Evolutionary conservation across 2,888 invertebrate species (phyloP), one percentile per base, ranked within the genome.

Genomic region (Nomada ferruginata): DNA sequence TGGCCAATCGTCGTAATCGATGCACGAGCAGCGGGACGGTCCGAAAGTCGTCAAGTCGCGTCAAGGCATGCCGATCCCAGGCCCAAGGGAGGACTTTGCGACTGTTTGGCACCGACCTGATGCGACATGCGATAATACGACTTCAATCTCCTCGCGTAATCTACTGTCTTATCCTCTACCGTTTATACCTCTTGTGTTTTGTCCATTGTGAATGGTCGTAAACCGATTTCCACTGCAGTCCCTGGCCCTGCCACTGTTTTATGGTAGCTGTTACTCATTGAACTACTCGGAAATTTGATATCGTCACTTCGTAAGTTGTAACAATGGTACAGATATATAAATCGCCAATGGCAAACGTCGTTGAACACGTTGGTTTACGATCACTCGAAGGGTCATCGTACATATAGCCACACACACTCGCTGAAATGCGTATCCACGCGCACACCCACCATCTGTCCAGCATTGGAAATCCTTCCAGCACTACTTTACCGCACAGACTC

Each of bases 21-120:
- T 87, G 86, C 89, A 84, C 89, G 84, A 89, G 89, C 88, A 89
- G 83, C 87, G 89, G 88, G 88, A 83, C 89, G 89, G 89, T 89
- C 84, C 88, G 88, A 88, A 88, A 88, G 88, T 88, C 88, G 89
- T 88, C 89, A 89, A 88, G 88, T 89, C 88, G 88, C 81, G 83
- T 87, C 84, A 88, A 87, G 88, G 47, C 85, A 53, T 78, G 79
- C 84, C 88, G 88, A 83, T 84, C 75, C 84, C 87, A 87, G 86
- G 86, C 87, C 84, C 89, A 88, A 87, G 88, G 89, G 83, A 88
- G 88, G 89, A 88, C 88, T 87, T 88, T 88, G 88, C 88, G 88
- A 88, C 89, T 88, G 89, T 89, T 88, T 88, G 88, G 88, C 85
- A 86, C 88, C 88, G 88, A 86, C 88, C 88, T 88, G 87, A 76